These are phyloP conservation scores for Tachina grossa DNA, from an alignment of 2,888 invertebrate genomes.

Conservation along the genomic window DNA sequence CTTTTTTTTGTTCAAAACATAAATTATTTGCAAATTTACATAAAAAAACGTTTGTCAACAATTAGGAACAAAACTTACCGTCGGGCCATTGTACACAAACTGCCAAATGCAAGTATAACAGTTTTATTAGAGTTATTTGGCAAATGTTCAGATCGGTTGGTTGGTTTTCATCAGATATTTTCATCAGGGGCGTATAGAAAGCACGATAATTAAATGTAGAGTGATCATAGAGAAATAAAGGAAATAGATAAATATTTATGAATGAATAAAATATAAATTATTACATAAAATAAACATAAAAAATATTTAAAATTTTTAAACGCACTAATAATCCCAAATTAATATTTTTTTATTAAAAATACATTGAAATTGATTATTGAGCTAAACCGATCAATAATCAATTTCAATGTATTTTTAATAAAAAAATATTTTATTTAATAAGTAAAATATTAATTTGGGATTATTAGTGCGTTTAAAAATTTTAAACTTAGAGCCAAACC, in stretches of 20 bases:
- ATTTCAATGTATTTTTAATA: too few relatives aligned
- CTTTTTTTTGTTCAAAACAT: constrained; percentile 38
- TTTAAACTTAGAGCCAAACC: too few relatives aligned
- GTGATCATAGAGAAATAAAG: constrained; percentile 47
- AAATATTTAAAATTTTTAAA: too few relatives aligned
- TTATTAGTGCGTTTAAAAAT: too few relatives aligned
- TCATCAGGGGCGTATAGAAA: constrained; percentile 9
- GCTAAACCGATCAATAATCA: too few relatives aligned
- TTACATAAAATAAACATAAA: background rate
- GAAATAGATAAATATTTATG: constrained; percentile 35
- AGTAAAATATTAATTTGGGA: too few relatives aligned
- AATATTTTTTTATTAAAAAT: too few relatives aligned
- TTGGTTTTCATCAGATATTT: constrained; percentile 26
- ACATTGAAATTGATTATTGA: too few relatives aligned
- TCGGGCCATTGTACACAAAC: constrained; percentile 96
- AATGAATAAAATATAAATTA: constrained; percentile 15
- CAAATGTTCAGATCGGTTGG: constrained; percentile 30
- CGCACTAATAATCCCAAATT: too few relatives aligned
- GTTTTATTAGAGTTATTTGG: constrained; percentile 13
- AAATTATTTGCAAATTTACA: constrained; percentile 26
- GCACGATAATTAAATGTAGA: constrained; percentile 35
- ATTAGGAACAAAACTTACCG: constrained; percentile 85
- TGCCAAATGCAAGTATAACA: constrained; percentile 79
- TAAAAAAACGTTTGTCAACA: constrained; percentile 34
- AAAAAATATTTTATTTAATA: too few relatives aligned